Percentiles rank a stretch among this genome's conserved stretches.
Conservation (phyloP, 2,888 invertebrate species). For the Furcula furcula region DNA sequence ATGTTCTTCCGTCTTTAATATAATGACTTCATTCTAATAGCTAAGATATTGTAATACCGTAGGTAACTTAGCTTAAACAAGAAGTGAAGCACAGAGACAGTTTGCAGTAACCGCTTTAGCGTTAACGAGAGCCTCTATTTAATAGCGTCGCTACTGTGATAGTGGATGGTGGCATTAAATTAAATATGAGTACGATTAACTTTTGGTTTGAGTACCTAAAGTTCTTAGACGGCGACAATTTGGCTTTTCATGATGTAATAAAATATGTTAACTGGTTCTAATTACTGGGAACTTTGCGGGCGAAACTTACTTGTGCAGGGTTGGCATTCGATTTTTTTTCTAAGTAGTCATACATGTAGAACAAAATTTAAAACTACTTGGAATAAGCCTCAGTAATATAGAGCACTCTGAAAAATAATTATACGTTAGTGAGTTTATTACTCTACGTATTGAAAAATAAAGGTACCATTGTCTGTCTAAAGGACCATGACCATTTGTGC, state of each 20-base stretch:
- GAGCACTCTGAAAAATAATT: too few species aligned
- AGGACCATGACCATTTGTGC: too few species aligned
- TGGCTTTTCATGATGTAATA: slow-evolving; percentile 13
- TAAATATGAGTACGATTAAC: slow-evolving; percentile 21
- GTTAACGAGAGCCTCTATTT: slow-evolving; percentile 25
- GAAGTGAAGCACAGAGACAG: slow-evolving; percentile 10
- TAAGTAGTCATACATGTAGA: too few species aligned
- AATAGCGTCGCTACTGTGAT: slow-evolving; percentile 16
- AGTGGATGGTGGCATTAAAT: slow-evolving; percentile 23
- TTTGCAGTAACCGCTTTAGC: slow-evolving; percentile 20
- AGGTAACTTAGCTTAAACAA: not conserved
- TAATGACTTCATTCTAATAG: slow-evolving; percentile 22
- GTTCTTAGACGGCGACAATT: slow-evolving; percentile 8
- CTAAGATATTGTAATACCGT: not conserved
- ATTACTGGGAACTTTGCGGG: not conserved
- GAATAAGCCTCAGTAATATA: too few species aligned
- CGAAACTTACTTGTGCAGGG: too few species aligned
- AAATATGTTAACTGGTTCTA: slow-evolving; percentile 9
- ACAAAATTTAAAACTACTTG: too few species aligned
- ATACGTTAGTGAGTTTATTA: too few species aligned
- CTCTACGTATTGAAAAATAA: too few species aligned
- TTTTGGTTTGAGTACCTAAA: slow-evolving; percentile 11
- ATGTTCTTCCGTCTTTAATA: too few species aligned
- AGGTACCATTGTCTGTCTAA: too few species aligned
- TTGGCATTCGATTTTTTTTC: too few species aligned